Conservation (phyloP, 1,140 invertebrate species). For the Sitobion miscanthi region DNA sequence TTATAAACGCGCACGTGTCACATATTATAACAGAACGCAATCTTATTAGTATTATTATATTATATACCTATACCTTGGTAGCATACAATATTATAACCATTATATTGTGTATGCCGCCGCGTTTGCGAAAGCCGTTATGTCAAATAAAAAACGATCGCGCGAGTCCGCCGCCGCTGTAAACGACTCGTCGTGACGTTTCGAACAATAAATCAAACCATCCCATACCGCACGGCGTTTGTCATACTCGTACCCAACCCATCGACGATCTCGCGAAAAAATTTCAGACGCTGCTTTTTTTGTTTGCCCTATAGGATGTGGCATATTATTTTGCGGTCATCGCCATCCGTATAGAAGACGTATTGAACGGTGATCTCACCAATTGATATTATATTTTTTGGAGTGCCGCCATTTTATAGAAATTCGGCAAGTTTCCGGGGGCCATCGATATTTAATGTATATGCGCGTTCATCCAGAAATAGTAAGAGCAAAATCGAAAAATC, state of each 20-base stretch:
- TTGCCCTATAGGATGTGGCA: not conserved
- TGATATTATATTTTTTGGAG: not conserved
- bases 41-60: too few relatives aligned
- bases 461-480: too few relatives aligned
- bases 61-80: not conserved
- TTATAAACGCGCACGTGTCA: not conserved
- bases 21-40: not conserved
- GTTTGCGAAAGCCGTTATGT: not conserved
- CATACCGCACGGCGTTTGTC: not conserved
- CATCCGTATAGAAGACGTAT: not conserved
- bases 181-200: not conserved
- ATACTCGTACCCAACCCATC: not conserved
- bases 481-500: too few relatives aligned
- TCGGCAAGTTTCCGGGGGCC: too few relatives aligned
- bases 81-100: not conserved
- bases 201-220: constrained; percentile 6
- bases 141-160: not conserved
- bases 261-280: not conserved
- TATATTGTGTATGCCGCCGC: not conserved
- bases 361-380: not conserved
- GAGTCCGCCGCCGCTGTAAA: not conserved
- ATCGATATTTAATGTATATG: not conserved
- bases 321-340: not conserved
- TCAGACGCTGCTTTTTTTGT: not conserved
- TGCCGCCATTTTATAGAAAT: too few relatives aligned